These are phyloP conservation scores for Heliconius charithonia DNA, from an alignment of 2,888 invertebrate species.

Conservation along the genomic window DNA sequence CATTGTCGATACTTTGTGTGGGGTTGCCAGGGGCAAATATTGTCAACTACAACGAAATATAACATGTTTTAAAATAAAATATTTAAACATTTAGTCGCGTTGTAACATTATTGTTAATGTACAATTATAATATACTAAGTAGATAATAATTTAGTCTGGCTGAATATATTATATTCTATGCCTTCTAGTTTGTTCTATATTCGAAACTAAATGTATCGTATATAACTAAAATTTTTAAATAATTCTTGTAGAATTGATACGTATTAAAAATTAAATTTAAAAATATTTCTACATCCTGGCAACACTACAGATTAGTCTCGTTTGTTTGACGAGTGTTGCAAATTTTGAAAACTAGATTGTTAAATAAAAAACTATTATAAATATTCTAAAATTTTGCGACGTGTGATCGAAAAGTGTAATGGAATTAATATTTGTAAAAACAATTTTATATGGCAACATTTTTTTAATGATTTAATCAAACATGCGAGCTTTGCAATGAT, in stretches of 20 bases:
- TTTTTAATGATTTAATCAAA: conserved; percentile 5
- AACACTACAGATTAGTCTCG: conserved; percentile 19
- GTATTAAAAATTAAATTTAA: background rate
- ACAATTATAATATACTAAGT: background rate
- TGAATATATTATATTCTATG: conserved; percentile 24
- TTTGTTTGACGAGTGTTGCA: background rate
- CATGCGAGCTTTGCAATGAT: conserved; percentile 21
- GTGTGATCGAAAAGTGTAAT: conserved; percentile 7
- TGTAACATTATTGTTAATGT: conserved; percentile 6
- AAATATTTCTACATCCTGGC: conserved; percentile 16
- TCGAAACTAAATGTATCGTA: conserved; percentile 1
- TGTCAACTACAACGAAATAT: conserved; percentile 37
- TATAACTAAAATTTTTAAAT: conserved; percentile 3
- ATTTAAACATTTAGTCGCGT: conserved; percentile 10
- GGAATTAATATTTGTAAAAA: conserved; percentile 21
- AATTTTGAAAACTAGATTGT: conserved; percentile 14
- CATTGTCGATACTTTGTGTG: conserved; percentile 62
- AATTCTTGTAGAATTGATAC: conserved; percentile 20
- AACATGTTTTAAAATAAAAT: conserved; percentile 1
- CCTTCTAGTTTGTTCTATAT: conserved; percentile 19
- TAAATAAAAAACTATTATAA: background rate
- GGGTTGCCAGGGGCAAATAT: conserved; percentile 38
- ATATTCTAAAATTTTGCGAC: conserved; percentile 15
- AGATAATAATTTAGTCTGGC: conserved; percentile 18
- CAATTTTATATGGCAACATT: background rate